These are phyloP conservation scores for Eucriotettix oculatus DNA, from an alignment of 2,888 invertebrate genomes.

Conservation along the genomic window DNA sequence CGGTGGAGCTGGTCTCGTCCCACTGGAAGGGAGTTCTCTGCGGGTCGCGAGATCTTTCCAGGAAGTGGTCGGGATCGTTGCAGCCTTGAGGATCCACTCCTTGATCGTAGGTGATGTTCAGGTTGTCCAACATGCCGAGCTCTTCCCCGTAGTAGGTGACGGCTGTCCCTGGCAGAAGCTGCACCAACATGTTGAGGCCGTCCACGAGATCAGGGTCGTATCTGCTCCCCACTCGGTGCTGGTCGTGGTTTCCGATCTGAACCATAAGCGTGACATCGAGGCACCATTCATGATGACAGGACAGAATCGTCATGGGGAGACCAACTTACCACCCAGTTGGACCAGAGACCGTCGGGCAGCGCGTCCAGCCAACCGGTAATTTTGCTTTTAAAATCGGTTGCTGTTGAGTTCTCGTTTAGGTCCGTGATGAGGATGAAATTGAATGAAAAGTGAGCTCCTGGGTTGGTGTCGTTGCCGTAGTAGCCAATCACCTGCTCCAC, in stretches of 20 bases:
- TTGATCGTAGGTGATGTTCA: conserved; percentile 37
- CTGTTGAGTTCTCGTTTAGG: conserved; percentile 26
- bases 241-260: conserved; percentile 65
- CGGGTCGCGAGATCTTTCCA: conserved; percentile 15
- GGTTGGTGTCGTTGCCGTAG: conserved; percentile 33
- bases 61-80: conserved; percentile 20
- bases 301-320: neutral
- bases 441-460: conserved; percentile 44
- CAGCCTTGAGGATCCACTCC: conserved; percentile 43
- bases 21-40: conserved; percentile 23
- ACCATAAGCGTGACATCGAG: conserved; percentile 6
- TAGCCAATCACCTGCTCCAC: conserved; percentile 38
- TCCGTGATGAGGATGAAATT: conserved; percentile 43
- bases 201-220: conserved; percentile 52
- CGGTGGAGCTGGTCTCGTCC: conserved; percentile 13
- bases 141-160: conserved; percentile 81
- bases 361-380: conserved; percentile 39
- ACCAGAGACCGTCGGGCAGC: conserved; percentile 36
- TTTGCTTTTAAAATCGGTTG: conserved; percentile 30
- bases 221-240: conserved; percentile 49
- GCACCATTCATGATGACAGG: neutral
- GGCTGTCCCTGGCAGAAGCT: conserved; percentile 68
- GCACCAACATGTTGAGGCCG: conserved; percentile 66
- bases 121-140: conserved; percentile 47
- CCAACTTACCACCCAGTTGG: conserved; percentile 50